Evolutionary conservation across 2,113 vertebrate species (phyloP).

Genomic region (Oreochromis tanganicae): DNA sequence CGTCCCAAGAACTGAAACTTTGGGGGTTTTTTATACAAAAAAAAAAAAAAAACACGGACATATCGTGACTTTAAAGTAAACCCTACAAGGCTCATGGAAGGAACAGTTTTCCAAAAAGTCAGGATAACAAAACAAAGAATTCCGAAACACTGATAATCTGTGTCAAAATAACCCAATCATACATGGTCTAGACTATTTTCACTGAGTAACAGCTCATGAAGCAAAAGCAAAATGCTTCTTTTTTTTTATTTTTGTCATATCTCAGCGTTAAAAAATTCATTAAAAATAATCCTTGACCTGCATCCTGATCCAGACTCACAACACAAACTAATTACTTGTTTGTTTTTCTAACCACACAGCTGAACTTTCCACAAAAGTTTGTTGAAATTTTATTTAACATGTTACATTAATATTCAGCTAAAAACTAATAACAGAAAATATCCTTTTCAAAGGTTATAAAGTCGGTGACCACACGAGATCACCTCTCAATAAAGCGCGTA

Average conservation of each 20-base stretch:
- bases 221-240: neutral
- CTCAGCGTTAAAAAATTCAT: neutral
- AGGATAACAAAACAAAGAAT: neutral
- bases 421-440: neutral
- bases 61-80: neutral
- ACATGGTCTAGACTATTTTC: neutral
- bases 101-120: neutral
- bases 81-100: neutral
- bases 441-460: neutral
- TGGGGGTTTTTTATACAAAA: neutral
- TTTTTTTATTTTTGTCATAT: neutral
- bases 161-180: neutral
- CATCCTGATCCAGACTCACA: neutral
- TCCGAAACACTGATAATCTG: neutral
- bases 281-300: neutral
- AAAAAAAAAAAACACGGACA: accelerated
- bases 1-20: neutral
- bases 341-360: neutral
- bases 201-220: neutral
- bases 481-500: neutral
- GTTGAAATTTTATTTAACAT: neutral
- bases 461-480: neutral
- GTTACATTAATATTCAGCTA: neutral
- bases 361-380: neutral
- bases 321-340: neutral